Evolutionary conservation across 2,797 vertebrate species (phyloP).

Genomic region (Takifugu rubripes): DNA sequence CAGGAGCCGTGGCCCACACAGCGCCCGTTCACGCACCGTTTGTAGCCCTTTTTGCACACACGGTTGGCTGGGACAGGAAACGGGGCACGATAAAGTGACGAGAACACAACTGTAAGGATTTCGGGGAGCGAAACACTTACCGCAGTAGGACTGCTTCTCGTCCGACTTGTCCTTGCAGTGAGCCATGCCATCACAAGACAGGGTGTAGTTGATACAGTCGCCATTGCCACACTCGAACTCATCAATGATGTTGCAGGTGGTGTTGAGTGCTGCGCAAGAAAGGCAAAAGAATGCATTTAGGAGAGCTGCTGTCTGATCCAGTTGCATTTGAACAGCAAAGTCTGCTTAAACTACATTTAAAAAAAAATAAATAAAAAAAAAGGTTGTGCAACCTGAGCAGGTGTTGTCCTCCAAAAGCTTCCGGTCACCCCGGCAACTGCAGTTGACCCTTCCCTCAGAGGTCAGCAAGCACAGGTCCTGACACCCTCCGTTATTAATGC

Average conservation of each 20-base stretch:
- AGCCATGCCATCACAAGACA: conserved; percentile 88
- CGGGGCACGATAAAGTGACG: conserved; percentile 1
- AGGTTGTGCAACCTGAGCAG: conserved; percentile 87
- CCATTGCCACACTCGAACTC: conserved; percentile 97
- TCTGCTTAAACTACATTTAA: neutral
- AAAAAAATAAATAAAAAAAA: neutral
- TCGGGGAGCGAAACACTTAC: conserved; percentile 77
- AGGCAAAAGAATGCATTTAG: conserved; percentile 26
- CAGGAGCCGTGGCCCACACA: conserved; percentile 83
- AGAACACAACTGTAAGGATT: conserved; percentile 72
- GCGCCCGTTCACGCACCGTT: conserved; percentile 84
- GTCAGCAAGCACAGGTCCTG: conserved; percentile 94
- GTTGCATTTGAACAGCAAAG: too few relatives aligned
- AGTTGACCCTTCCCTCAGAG: conserved; percentile 89
- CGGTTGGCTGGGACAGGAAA: conserved; percentile 82
- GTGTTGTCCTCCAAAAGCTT: conserved; percentile 91
- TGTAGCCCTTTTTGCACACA: conserved; percentile 87
- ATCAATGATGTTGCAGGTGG: conserved; percentile 85
- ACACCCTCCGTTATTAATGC: conserved; percentile 90
- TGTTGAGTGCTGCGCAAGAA: conserved; percentile 80
- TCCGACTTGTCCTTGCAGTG: conserved; percentile 99
- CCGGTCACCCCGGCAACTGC: conserved; percentile 92
- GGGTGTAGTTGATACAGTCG: conserved; percentile 93
- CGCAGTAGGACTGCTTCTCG: conserved; percentile 96
- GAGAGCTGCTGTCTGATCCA: neutral